A percentile compares a stretch with the other conserved stretches of the same genome.
These are phyloP conservation scores for Neopelma chrysocephalum DNA, from an alignment of 2,797 vertebrate species.

Conservation along the genomic window DNA sequence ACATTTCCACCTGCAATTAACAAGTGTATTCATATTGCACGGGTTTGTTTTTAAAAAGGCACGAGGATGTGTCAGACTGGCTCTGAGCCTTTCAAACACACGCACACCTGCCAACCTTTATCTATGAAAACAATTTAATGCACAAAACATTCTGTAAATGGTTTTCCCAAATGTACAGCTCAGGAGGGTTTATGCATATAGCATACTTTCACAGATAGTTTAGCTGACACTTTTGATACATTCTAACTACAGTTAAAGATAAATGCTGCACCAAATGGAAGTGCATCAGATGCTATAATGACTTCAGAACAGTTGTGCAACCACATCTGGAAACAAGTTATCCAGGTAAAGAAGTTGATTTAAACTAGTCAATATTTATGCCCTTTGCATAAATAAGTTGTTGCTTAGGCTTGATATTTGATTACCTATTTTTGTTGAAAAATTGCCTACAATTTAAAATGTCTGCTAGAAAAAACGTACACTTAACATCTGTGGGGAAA, in stretches of 20 bases:
- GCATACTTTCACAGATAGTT: background rate
- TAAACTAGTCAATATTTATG: background rate
- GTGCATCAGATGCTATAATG: background rate
- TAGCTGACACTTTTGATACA: constrained; percentile 35
- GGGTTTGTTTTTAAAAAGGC: background rate
- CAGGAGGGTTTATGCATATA: background rate
- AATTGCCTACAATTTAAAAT: constrained; percentile 25
- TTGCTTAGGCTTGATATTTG: background rate
- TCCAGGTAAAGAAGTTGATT: background rate
- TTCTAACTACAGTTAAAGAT: constrained; percentile 30
- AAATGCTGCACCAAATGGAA: constrained; percentile 15
- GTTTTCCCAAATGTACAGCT: background rate
- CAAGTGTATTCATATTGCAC: background rate
- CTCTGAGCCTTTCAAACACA: background rate
- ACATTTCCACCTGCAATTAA: background rate
- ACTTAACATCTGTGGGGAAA: background rate
- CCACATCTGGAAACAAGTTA: constrained; percentile 43
- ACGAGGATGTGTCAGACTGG: background rate
- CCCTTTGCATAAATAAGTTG: constrained; percentile 15
- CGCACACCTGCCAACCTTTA: background rate
- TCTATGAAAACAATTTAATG: background rate
- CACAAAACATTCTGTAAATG: background rate
- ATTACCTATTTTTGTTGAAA: constrained; percentile 23
- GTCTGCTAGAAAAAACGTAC: background rate
- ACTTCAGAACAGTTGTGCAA: background rate